Percentiles rank a stretch among this genome's conserved stretches.
phyloP scores from a whole-genome alignment of 1,140 invertebrate species.

The Delia radicum region DNA sequence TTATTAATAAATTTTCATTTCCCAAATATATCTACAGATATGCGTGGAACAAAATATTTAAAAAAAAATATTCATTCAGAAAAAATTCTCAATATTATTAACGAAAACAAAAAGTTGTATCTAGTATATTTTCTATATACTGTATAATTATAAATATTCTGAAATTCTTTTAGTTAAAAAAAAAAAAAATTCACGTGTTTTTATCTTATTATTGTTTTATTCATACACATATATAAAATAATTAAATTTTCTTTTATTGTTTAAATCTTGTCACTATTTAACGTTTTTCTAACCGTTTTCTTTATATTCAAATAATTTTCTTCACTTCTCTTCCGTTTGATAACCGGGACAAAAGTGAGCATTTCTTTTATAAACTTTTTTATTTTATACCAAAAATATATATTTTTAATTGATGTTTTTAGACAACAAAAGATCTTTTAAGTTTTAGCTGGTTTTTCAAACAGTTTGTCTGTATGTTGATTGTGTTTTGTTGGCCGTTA shows the following conservation, averaged over 20 bases:
- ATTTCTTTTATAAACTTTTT: not conserved
- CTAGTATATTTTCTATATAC: too few relatives aligned
- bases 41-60: not conserved
- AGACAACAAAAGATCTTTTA: too few relatives aligned
- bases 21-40: not conserved
- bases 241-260: too few relatives aligned
- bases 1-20: not conserved
- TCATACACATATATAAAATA: not conserved
- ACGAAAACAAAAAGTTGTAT: too few relatives aligned
- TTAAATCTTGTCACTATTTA: too few relatives aligned
- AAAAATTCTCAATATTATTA: too few relatives aligned
- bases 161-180: not conserved
- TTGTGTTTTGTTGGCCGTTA: not conserved
- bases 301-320: not conserved
- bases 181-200: not conserved
- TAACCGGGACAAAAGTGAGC: conserved; percentile 28
- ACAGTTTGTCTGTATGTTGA: not conserved
- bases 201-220: not conserved
- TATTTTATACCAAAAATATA: conserved; percentile 4
- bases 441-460: not conserved
- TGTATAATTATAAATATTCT: too few relatives aligned
- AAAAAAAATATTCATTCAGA: not conserved
- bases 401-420: too few relatives aligned
- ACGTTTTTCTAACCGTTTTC: too few relatives aligned
- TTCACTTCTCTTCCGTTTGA: conserved; percentile 27